A percentile compares a stretch with the other conserved stretches of the same genome.
Evolutionary conservation across 2,888 invertebrate species (phyloP).

Genomic region (Agrotis puta): DNA sequence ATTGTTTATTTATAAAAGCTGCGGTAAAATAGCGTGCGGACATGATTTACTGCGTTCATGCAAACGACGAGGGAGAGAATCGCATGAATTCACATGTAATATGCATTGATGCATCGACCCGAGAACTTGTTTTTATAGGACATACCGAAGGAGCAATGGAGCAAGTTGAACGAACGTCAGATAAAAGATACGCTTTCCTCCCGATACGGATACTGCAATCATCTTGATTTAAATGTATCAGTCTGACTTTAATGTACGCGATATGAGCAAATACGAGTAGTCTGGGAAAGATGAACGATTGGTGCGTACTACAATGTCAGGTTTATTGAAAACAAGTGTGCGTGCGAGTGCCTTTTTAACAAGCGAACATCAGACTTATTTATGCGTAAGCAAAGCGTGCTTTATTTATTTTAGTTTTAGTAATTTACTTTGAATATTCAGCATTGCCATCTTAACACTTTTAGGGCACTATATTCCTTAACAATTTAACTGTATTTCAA

Average conservation of each 20-base stretch:
- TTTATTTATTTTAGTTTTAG: neutral
- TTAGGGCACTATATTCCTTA: neutral
- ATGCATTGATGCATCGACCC: conserved; percentile 68
- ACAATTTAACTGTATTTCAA: neutral
- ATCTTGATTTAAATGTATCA: conserved; percentile 63
- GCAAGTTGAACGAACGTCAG: conserved; percentile 59
- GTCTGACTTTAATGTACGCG: conserved; percentile 52
- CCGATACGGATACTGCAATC: conserved; percentile 55
- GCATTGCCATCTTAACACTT: neutral
- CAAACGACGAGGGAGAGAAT: conserved; percentile 68
- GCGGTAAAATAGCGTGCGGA: conserved; percentile 55
- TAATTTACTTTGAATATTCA: neutral
- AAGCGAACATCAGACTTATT: conserved; percentile 2
- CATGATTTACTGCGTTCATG: conserved; percentile 63
- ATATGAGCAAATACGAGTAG: conserved; percentile 44
- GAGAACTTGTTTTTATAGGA: conserved; percentile 68
- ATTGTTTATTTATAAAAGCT: conserved; percentile 62
- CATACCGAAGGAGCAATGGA: conserved; percentile 75
- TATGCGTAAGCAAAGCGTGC: neutral
- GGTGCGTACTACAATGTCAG: conserved; percentile 49
- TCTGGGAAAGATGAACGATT: conserved; percentile 45
- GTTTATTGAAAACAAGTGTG: conserved; percentile 52
- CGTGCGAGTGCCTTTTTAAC: conserved; percentile 21
- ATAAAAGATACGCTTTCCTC: conserved; percentile 75
- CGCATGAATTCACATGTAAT: conserved; percentile 67